Evolutionary conservation across 1,140 invertebrate genomes (phyloP).

Genomic region (Telenomus remus): DNA sequence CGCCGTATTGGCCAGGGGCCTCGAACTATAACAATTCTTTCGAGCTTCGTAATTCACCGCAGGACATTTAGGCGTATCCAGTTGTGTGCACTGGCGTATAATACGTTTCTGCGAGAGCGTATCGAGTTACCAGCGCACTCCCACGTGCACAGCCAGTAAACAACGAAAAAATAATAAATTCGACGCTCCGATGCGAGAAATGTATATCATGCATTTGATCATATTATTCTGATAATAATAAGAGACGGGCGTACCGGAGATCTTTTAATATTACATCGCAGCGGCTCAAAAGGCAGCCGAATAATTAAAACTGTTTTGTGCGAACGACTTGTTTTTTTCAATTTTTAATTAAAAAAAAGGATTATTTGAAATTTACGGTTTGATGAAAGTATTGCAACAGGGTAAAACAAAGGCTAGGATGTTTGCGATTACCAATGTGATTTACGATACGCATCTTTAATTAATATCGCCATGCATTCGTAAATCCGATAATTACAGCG

Average conservation of each 20-base stretch:
- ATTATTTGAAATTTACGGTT: no score
- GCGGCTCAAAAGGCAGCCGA: no score
- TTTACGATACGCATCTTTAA: constrained; percentile 26
- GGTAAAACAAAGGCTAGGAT: no score
- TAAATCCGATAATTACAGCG: constrained; percentile 25
- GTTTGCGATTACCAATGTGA: no score
- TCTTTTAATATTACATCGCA: constrained; percentile 26
- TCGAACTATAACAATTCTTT: constrained; percentile 56
- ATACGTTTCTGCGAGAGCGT: constrained; percentile 46
- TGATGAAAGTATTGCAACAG: neutral
- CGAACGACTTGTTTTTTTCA: no score
- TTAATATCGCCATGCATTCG: constrained; percentile 20
- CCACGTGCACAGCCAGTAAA: constrained; percentile 29
- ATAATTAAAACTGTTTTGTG: no score
- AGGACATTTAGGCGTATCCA: constrained; percentile 55
- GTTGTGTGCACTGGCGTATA: constrained; percentile 47
- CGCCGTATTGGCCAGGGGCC: constrained; percentile 38
- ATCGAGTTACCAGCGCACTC: constrained; percentile 50
- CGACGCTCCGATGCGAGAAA: constrained; percentile 9
- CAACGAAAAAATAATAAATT: constrained; percentile 17
- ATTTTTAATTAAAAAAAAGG: no score
- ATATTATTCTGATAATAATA: constrained; percentile 35
- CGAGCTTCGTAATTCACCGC: constrained; percentile 55
- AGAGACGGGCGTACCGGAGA: constrained; percentile 19
- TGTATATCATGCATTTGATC: constrained; percentile 31